Evolutionary conservation across 2,113 vertebrate species (phyloP), one percentile per base, ranked within the genome.

Genomic region (Pterocles burchelli): DNA sequence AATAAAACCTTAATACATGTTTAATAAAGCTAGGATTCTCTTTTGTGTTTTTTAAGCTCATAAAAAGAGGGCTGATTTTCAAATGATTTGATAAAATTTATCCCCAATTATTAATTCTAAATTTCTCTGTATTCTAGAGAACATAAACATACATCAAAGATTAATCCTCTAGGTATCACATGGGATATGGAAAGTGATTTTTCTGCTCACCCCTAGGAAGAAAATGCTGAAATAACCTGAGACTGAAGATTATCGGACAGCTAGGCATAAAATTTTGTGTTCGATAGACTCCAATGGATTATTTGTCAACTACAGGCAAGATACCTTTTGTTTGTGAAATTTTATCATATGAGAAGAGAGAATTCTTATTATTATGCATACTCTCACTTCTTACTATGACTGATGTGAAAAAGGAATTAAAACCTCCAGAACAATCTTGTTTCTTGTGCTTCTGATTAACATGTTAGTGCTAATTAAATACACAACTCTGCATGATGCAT

Each of bases 381-480:
- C 10, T 76, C 33, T 13, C 7, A 55, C 26, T 91, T 59, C 13
- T 75, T 71, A 28, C 9, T 71, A 10, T 77, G 68, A 66, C 17
- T 67, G 38, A 80, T 54, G 59, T 5, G 7, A 79, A 86, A 93
- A 85, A 67, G 6, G 16, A 88, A 88, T 74, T 70, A 48, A 67
- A 89, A 75, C n/a, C 33, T 78, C 49, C 49, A 85, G 57, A 89
- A 66, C 2, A 67, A 41, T 73, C 12, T 74, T 46, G 13, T 61
- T 79, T 65, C 29, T 88, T 84, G n/a, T 67, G 45, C 41, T 90
- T 93, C 41, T 94, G 45, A 67, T 88, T 93, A 92, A 77, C 36
- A 68, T 0, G 3, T 71, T 80, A 17, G 49, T 80, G 9, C 25
- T 62, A 93, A 45, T 86, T 58, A 88, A 62, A 72, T 61, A 90